A percentile compares a stretch with the other conserved stretches of the same genome.
phyloP scores from a whole-genome alignment of 2,888 invertebrate species.

The Apodemia zela region DNA sequence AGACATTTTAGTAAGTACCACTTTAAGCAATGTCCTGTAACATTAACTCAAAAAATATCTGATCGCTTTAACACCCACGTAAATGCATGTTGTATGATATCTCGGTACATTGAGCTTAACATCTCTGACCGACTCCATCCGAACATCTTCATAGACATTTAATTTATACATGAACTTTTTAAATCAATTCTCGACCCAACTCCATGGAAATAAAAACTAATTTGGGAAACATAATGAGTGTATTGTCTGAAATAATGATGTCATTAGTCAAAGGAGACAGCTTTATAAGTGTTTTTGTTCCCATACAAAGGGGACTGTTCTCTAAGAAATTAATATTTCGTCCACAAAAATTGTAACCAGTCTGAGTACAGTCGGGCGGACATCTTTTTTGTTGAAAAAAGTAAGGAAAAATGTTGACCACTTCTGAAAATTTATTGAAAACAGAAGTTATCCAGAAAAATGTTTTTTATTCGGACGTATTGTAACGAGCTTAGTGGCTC shows the following conservation, averaged over 20 bases:
- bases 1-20: background rate
- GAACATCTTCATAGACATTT: conserved; percentile 53
- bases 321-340: conserved; percentile 14
- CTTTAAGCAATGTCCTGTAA: conserved; percentile 17
- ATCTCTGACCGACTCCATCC: conserved; percentile 46
- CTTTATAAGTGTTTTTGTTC: conserved; percentile 58
- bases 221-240: conserved; percentile 23
- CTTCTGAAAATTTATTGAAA: background rate
- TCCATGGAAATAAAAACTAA: conserved; percentile 16
- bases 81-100: conserved; percentile 59
- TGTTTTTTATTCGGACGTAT: background rate
- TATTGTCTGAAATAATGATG: conserved; percentile 60
- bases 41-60: conserved; percentile 49
- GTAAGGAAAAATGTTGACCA: background rate
- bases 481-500: no score
- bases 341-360: conserved; percentile 13
- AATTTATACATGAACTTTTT: conserved; percentile 26
- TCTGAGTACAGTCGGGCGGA: background rate
- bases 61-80: conserved; percentile 58
- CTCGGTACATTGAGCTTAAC: conserved; percentile 56
- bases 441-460: background rate
- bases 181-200: conserved; percentile 16
- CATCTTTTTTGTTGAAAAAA: background rate
- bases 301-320: conserved; percentile 14
- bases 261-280: conserved; percentile 65